These are phyloP conservation scores for Ochropleura leucogaster DNA, from an alignment of 2,888 invertebrate species.

Conservation along the genomic window DNA sequence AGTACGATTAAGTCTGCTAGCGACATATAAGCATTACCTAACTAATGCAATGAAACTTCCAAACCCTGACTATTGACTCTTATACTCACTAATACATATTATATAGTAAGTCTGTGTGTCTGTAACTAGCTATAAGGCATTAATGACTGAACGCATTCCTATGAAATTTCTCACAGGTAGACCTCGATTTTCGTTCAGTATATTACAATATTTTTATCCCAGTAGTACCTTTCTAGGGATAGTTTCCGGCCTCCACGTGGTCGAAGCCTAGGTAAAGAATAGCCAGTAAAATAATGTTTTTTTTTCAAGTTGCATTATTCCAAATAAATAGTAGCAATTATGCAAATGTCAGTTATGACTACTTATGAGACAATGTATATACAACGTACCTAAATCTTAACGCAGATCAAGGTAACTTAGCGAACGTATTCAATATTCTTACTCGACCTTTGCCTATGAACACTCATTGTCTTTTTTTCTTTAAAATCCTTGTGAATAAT, in stretches of 20 bases:
- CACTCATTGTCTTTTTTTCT: constrained; percentile 83
- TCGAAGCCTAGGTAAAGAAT: not conserved
- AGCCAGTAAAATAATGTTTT: not conserved
- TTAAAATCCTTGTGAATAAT: constrained; percentile 86
- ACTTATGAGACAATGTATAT: constrained; percentile 49
- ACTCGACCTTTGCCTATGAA: constrained; percentile 82
- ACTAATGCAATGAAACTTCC: constrained; percentile 21
- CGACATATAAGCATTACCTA: constrained; percentile 30
- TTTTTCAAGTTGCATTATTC: constrained; percentile 6
- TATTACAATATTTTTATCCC: not conserved
- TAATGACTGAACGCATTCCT: not conserved
- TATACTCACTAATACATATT: no score
- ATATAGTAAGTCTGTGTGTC: not conserved
- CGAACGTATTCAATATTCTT: constrained; percentile 80
- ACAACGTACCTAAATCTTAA: constrained; percentile 63
- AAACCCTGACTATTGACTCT: not conserved
- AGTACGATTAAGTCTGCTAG: constrained; percentile 48
- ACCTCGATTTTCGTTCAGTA: not conserved
- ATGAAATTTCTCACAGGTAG: not conserved
- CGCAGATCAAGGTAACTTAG: constrained; percentile 81
- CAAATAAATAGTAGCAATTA: constrained; percentile 26
- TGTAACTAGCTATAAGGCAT: not conserved
- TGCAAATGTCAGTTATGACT: constrained; percentile 55
- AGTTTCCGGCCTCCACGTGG: not conserved
- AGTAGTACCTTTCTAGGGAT: not conserved